A percentile compares a stretch with the other conserved stretches of the same genome.
These are phyloP conservation scores for Icerya purchasi DNA, from an alignment of 2,888 invertebrate genomes.

Conservation along the genomic window DNA sequence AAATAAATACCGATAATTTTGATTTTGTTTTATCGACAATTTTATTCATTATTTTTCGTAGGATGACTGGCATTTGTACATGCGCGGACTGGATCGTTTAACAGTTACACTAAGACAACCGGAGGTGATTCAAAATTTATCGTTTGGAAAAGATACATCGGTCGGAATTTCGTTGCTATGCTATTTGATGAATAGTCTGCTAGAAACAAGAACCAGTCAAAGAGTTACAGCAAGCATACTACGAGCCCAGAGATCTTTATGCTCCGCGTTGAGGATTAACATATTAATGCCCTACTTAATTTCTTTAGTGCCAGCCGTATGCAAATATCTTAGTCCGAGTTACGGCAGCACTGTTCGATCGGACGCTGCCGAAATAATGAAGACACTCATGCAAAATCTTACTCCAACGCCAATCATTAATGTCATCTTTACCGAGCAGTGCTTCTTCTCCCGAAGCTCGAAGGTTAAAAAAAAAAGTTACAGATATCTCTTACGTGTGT, in stretches of 20 bases:
- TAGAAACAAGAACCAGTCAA: conserved; percentile 26
- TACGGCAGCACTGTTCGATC: conserved; percentile 9
- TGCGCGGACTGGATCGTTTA: conserved; percentile 36
- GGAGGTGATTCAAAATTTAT: conserved; percentile 25
- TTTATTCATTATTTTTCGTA: conserved; percentile 23
- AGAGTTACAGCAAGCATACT: conserved; percentile 29
- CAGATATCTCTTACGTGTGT: too few relatives aligned
- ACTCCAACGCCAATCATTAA: conserved; percentile 28
- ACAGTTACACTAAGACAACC: conserved; percentile 32
- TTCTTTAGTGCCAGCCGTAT: conserved; percentile 15
- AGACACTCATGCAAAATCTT: conserved; percentile 27
- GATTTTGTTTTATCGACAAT: not conserved
- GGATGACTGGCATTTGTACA: conserved; percentile 35
- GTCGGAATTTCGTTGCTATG: conserved; percentile 38
- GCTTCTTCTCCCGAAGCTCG: conserved; percentile 19
- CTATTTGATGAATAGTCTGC: conserved; percentile 37
- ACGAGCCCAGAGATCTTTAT: conserved; percentile 23
- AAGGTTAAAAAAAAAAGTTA: conserved; percentile 16
- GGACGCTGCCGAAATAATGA: conserved; percentile 21
- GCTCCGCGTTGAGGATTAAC: conserved; percentile 15
- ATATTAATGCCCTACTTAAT: conserved; percentile 13
- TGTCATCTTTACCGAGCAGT: conserved; percentile 20
- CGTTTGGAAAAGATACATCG: conserved; percentile 28
- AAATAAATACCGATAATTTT: too few relatives aligned
- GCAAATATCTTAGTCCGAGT: conserved; percentile 15